Percentiles rank a stretch among this genome's conserved stretches.
These are phyloP conservation scores for Panthera leo DNA, from an alignment of 2,113 vertebrate species.

Conservation along the genomic window DNA sequence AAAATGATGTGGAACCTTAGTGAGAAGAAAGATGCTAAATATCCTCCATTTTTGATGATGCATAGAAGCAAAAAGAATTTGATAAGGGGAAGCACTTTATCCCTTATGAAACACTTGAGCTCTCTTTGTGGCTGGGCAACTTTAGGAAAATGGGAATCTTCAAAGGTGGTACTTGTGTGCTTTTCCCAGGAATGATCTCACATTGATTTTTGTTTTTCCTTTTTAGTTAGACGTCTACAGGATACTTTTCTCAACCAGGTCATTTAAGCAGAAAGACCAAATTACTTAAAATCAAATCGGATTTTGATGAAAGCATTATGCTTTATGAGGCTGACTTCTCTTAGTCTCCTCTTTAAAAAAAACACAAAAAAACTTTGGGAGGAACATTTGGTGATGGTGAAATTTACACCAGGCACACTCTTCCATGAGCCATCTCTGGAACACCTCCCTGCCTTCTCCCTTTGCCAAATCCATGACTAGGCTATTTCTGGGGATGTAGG, in stretches of 20 bases:
- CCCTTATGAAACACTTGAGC: not conserved
- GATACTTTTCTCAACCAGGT: not conserved
- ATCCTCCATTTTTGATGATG: not conserved
- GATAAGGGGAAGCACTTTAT: not conserved
- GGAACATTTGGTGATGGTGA: slow-evolving; percentile 40
- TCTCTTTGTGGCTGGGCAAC: not conserved
- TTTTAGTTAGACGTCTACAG: not conserved
- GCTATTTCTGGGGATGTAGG: slow-evolving; percentile 54
- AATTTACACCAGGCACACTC: not conserved
- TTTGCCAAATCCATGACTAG: slow-evolving; percentile 12
- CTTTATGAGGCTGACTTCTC: not conserved
- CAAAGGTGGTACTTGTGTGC: not conserved
- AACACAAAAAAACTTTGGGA: not conserved
- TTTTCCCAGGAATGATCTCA: slow-evolving; percentile 1
- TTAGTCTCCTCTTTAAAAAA: not conserved
- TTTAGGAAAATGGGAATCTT: not conserved
- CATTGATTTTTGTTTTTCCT: not conserved
- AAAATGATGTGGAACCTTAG: not conserved
- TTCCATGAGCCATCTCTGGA: not conserved
- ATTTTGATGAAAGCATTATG: slow-evolving; percentile 51
- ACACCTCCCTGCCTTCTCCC: not conserved
- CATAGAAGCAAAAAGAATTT: not conserved
- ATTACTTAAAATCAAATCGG: slow-evolving; percentile 24
- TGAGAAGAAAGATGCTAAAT: not conserved
- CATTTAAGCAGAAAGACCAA: not conserved